phyloP scores from a whole-genome alignment of 2,113 vertebrate genomes.

The Fulica atra region DNA sequence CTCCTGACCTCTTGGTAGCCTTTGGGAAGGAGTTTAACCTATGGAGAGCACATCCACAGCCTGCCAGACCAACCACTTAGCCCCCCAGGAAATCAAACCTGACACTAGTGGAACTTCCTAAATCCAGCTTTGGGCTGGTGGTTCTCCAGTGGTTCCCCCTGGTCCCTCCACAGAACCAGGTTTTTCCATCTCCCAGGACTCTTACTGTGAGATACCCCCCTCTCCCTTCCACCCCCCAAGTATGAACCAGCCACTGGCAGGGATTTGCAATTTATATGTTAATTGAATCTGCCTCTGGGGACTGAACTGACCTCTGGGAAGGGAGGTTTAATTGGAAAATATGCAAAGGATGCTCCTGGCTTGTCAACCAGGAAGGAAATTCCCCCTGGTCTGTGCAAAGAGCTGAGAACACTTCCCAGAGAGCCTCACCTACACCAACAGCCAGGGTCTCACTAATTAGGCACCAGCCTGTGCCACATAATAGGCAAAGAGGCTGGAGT shows the following conservation, averaged over 20 bases:
- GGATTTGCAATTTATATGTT: not conserved
- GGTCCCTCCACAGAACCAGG: not conserved
- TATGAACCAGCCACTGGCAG: not conserved
- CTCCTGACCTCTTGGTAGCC: not conserved
- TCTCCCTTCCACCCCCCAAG: not conserved
- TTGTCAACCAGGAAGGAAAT: not conserved
- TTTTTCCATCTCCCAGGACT: not conserved
- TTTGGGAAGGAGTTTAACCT: not conserved
- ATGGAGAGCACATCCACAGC: not conserved
- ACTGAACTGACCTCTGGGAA: not conserved
- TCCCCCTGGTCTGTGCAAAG: not conserved
- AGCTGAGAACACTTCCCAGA: not conserved
- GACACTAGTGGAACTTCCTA: not conserved
- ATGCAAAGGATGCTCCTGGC: not conserved
- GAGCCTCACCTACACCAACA: not conserved
- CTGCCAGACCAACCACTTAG: not conserved
- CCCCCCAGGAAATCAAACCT: not conserved
- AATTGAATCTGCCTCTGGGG: not conserved
- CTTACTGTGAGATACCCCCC: not conserved
- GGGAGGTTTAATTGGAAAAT: not conserved
- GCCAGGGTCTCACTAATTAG: not conserved
- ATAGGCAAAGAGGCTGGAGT: not conserved
- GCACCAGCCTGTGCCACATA: not conserved
- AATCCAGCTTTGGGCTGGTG: not conserved
- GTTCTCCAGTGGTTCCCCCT: accelerated